Evolutionary conservation across 2,113 vertebrate species (phyloP).

Genomic region (Micromys minutus): DNA sequence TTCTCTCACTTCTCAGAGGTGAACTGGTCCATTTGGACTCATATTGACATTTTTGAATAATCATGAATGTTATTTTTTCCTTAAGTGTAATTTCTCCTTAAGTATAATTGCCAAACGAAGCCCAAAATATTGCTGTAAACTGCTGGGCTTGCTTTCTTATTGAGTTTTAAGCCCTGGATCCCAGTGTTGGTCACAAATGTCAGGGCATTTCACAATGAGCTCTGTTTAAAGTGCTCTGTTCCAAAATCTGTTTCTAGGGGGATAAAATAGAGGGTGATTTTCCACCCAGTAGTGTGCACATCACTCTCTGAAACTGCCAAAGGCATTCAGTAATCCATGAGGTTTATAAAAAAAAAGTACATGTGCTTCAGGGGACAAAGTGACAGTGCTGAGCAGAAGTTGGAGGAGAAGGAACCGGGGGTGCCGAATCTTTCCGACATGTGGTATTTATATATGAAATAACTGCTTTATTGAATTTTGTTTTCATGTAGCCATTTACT

Average conservation of each 20-base stretch:
- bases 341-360: not conserved
- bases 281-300: not conserved
- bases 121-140: not conserved
- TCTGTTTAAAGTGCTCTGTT: not conserved
- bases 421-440: not conserved
- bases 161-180: not conserved
- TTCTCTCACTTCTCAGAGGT: not conserved
- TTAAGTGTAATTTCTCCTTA: not conserved
- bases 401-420: too few relatives aligned
- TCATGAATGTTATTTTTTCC: not conserved
- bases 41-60: not conserved
- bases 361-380: not conserved
- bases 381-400: not conserved
- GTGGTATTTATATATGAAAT: not conserved
- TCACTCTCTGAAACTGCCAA: not conserved
- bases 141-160: not conserved
- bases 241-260: not conserved
- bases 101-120: not conserved
- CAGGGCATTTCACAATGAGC: not conserved
- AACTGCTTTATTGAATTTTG: constrained; percentile 51
- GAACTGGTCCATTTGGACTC: not conserved
- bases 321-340: too few relatives aligned
- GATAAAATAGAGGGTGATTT: not conserved
- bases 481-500: constrained; percentile 52
- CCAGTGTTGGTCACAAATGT: not conserved